Evolutionary conservation across 2,113 vertebrate genomes (phyloP), one percentile per base, ranked within the genome.

Genomic region (Planiliza haematocheilus): DNA sequence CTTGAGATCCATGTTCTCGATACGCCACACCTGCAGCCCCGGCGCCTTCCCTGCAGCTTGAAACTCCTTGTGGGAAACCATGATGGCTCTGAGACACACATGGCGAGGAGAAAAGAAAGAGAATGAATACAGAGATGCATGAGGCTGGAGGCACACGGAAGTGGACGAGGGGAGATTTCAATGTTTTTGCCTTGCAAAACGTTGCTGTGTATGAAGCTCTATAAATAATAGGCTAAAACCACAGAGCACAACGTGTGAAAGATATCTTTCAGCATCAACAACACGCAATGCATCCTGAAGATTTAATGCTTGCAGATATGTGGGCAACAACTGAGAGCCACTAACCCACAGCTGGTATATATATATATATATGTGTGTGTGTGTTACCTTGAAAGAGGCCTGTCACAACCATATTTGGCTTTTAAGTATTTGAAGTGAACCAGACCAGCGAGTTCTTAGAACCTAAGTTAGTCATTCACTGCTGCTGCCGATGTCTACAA

Each of bases 51-150:
- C 94, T 0, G 93, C 93, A 24, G 16, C 58, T 41, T 39, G 58
- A 65, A 95, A 95, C 83, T 94, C 94, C 86, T 92, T 91, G 81
- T 94, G 94, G 82, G 63, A 83, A 83, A 93, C 93, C 94, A 95
- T 95, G 87, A 62, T 86, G 85, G 68, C 86, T 82, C 85, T 85
- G 80, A 65, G 10, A 64, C 17, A n/a, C 11, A 10, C 13, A 30
- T 1, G 24, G 24, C 5, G 24, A 3, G 24, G 20, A 61, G 34
- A 43, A 18, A 17, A 37, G 18, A 52, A 30, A 2, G 10, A n/a
- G 14, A 17, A 7, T 8, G 34, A 17, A 52, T 13, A 24, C 6
- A 17, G 34, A 63, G 16, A 75, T 8, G 2, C 30, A 42, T 11
- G 16, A 53, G 34, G 21, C 1, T 10, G 66, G 41, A n/a, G n/a